Evolutionary conservation across 2,797 vertebrate genomes (phyloP), one percentile per base, ranked within the genome.

Genomic region (Acanthornis magna): DNA sequence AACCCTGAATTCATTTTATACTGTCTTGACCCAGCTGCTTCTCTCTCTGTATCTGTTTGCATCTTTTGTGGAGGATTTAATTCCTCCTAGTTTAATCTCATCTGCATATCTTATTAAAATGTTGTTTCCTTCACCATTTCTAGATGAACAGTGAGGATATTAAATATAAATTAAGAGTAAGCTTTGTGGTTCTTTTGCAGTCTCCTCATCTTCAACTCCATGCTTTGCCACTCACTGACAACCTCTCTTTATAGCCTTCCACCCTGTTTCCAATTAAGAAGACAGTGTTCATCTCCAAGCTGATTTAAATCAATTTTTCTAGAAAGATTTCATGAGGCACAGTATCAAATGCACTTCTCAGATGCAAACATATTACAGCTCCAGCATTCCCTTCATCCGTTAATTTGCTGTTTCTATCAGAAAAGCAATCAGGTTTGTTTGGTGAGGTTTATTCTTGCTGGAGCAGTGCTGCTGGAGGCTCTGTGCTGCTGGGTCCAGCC

Each of bases 281-380:
- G 73, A 66, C 53, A 74, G 47, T 68, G 72, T 38, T 95, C 78
- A 80, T 94, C 75, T 85, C 65, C 79, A 84, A 84, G 79, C 63
- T 91, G 88, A 81, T 92, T 95, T 79, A 91, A 95, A 96, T 95
- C 86, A 95, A 91, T 94, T 93, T 94, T 95, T 95, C 93, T 82
- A 94, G 93, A 88, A 95, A 89, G 95, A 91, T 93, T 95, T 93
- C 79, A 78, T 54, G 82, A 93, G 74, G 74, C 85, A 92, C 78
- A 89, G 79, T 91, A 96, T 94, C 84, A 92, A 88, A 91, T 78
- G 87, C 57, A 53, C 74, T 74, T 45, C 88, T 91, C 74, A 71
- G 88, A 94, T 93, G 91, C 80, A 91, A 96, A 96, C 89, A 77
- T 68, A 93, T 91, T 86, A 91, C 62, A 88, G 75, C 85, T 92